A percentile compares a stretch with the other conserved stretches of the same genome.
Conservation (phyloP, 2,888 invertebrate genomes). For the Slavum lentiscoides region DNA sequence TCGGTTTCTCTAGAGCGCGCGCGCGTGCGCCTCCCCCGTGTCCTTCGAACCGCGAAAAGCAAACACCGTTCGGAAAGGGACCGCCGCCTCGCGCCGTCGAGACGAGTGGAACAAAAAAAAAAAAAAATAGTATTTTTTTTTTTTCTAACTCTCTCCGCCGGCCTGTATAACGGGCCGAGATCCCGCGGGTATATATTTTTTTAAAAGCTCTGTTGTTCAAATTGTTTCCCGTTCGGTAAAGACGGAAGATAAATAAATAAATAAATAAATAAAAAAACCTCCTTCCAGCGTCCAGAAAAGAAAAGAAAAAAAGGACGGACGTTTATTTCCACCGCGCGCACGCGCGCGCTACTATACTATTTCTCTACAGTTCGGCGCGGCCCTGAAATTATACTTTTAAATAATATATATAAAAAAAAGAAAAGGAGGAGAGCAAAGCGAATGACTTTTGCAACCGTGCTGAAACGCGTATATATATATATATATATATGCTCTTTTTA, state of each 20-base stretch:
- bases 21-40: not conserved
- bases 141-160: not conserved
- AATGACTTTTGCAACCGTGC: conserved; percentile 35
- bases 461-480: conserved; percentile 31
- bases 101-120: not conserved
- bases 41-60: conserved; percentile 41
- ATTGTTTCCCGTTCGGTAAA: conserved; percentile 52
- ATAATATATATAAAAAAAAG: conserved; percentile 36
- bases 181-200: conserved; percentile 30
- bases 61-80: conserved; percentile 1
- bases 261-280: not conserved
- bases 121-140: not conserved
- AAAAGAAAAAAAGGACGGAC: conserved; percentile 23
- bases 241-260: conserved; percentile 45
- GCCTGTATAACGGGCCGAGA: not conserved
- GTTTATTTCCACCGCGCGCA: conserved; percentile 33
- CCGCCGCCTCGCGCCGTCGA: too few relatives aligned
- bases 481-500: conserved; percentile 8
- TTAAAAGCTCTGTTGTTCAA: conserved; percentile 48
- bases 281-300: too few relatives aligned
- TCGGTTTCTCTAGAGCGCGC: conserved; percentile 30
- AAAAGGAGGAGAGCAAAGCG: conserved; percentile 8
- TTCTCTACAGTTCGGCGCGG: conserved; percentile 41
- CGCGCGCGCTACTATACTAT: conserved; percentile 5
- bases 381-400: conserved; percentile 53